Base-by-base conservation (phyloP, 1,140 invertebrate genomes). In the Oryctes rhinoceros region DNA sequence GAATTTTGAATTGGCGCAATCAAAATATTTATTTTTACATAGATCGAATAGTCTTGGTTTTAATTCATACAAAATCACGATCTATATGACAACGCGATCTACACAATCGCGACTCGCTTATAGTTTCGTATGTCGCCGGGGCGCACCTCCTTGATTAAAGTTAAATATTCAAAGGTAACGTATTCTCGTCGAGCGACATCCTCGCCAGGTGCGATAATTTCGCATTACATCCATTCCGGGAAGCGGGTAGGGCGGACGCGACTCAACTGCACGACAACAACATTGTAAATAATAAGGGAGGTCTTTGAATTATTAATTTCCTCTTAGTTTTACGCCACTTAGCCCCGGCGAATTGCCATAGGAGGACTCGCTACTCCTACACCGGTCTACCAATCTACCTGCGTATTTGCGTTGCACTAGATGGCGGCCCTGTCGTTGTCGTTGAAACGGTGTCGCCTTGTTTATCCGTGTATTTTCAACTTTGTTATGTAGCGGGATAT, bases 161-260 rank as follows among this genome's bases (percentile, higher is more conserved):
- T 81, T 67, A 81, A 81, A 80, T 81, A 81, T 81, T 81, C 81
- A 79, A 24, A 62, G 78, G 71, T 48, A 77, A 53, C 81, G 81
- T 49, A 53, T 53, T 78, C 78, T 48, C 75, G 78, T 48, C 75
- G 78, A 48, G 47, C 59, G 80, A 47, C 59, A 76, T 44, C 47
- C 77, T 79, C 78, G 71, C 74, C 81, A 81, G 81, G 81, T 81
- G 81, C 76, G 81, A 81, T 81, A 80, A 79, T 77, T 76, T 74
- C 20, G 71, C 15, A 80, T 80, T 79, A 81, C 80, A 53, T 53
- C 13, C 47, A 48, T 48, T 48, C 47, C 13, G 13, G 1, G 49
- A 13, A 15, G 9, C 49, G 4, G 13, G 13, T 2, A 53, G n/a
- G 13, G 49, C 49, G 49, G 39, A 44, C 39, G 39, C 6, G 13